A percentile compares a stretch with the other conserved stretches of the same genome.
phyloP scores from a whole-genome alignment of 2,113 vertebrate species.

The Aramus guarauna region DNA sequence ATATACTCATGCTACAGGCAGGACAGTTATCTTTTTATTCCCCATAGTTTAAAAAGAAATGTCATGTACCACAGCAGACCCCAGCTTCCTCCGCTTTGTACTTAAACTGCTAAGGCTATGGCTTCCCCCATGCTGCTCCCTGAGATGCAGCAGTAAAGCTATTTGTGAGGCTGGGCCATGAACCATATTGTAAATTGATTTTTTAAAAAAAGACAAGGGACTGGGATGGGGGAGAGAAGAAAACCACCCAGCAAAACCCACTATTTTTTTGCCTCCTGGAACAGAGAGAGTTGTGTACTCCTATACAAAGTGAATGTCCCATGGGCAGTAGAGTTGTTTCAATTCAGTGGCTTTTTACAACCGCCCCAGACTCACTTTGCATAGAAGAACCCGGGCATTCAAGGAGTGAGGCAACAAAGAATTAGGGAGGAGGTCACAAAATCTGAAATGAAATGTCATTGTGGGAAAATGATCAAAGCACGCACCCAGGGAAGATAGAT shows the following conservation, averaged over 20 bases:
- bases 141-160: neutral
- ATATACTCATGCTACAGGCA: neutral
- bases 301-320: neutral
- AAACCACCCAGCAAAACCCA: neutral
- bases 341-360: slow-evolving; percentile 6
- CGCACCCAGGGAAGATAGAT: neutral
- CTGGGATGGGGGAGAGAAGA: neutral
- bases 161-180: neutral
- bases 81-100: neutral
- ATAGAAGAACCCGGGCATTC: neutral
- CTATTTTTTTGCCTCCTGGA: neutral
- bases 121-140: neutral
- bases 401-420: neutral
- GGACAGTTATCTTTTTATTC: neutral
- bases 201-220: neutral
- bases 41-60: neutral
- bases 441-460: slow-evolving; percentile 42
- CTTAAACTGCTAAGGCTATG: neutral
- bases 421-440: slow-evolving; percentile 20
- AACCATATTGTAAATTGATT: neutral
- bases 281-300: neutral
- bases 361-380: neutral
- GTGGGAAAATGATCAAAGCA: slow-evolving; percentile 27
- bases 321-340: neutral
- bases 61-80: neutral